Base-by-base conservation (phyloP, 2,888 invertebrate species). In the Mycalesis mineus region DNA sequence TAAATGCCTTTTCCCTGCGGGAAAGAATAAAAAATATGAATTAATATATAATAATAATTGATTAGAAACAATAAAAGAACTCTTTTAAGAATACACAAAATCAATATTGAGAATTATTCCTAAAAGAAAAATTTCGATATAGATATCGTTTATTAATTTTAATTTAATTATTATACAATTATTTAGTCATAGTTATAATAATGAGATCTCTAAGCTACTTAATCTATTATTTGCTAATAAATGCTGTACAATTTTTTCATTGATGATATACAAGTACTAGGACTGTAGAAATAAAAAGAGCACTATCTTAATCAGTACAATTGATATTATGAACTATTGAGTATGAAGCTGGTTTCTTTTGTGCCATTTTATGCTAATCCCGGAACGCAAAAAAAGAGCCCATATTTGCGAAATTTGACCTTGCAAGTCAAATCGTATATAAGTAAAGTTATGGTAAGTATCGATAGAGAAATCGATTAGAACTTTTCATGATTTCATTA, bases 141-240 rank as follows among this genome's bases (percentile, higher is more conserved):
- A 22, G 5, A 22, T 47, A 15, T 31, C 8, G 37, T 9, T 28
- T 45, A 11, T n/a, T 44, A 28, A 28, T 28, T 42, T 9, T 28
- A 28, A 22, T 28, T 28, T 11, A 42, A 28, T n/a, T n/a, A n/a
- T n/a, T 41, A 17, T 28, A 42, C 45, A 31, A 42, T 36, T 37
- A 42, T 28, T 37, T 37, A 36, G 49, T 39, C 48, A 52, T 37
- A 47, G 2, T 22, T 22, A 22, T 37, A 52, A 54, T 48, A 54
- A 29, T 67, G 67, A 67, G 67, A 67, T 67, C 67, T 49, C 63
- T 66, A 66, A 42, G 50, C 57, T 64, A 65, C 56, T 58, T 60
- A 57, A 48, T 33, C 58, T 65, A 63, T 50, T 47, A 14, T 55
- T 47, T 45, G 44, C 62, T 65, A 64, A 49, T 63, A 64, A 65